These are phyloP conservation scores for Aporrectodea caliginosa DNA, from an alignment of 1,140 invertebrate species.

Conservation along the genomic window DNA sequence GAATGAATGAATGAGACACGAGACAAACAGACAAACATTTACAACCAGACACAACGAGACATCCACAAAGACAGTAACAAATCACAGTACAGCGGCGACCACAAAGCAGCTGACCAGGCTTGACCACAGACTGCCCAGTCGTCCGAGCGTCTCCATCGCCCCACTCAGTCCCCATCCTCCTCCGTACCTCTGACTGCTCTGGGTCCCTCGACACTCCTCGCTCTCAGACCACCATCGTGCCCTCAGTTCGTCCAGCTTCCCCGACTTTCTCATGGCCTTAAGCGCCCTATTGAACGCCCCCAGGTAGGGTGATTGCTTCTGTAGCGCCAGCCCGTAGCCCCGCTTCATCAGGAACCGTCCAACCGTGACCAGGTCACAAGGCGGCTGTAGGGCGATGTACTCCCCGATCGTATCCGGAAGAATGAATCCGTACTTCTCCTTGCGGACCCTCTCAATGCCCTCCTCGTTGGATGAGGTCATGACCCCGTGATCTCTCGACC, in stretches of 20 bases:
- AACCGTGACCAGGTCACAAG: constrained; percentile 31
- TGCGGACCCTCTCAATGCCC: constrained; percentile 15
- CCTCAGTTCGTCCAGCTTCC: constrained; percentile 14
- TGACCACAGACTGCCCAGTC: neutral
- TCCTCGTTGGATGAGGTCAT: constrained; percentile 19
- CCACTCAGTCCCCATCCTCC: neutral
- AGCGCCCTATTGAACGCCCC: constrained; percentile 24
- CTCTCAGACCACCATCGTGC: constrained; percentile 21
- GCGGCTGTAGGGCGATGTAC: constrained; percentile 27
- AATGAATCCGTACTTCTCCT: constrained; percentile 16
- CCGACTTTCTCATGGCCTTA: neutral
- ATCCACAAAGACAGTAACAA: no score
- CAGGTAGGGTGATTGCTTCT: constrained; percentile 26
- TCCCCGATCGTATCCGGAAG: constrained; percentile 24
- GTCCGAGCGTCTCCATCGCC: neutral
- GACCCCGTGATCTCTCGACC: neutral
- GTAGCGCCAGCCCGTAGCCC: constrained; percentile 27
- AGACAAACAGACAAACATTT: no score
- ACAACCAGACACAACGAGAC: no score
- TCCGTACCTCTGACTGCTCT: no score
- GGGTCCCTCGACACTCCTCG: neutral
- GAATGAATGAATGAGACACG: no score
- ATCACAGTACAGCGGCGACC: no score
- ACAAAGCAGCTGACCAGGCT: no score
- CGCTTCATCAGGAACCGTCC: constrained; percentile 26